Evolutionary conservation across 2,888 invertebrate genomes (phyloP).

Genomic region (Fabriciana adippe): DNA sequence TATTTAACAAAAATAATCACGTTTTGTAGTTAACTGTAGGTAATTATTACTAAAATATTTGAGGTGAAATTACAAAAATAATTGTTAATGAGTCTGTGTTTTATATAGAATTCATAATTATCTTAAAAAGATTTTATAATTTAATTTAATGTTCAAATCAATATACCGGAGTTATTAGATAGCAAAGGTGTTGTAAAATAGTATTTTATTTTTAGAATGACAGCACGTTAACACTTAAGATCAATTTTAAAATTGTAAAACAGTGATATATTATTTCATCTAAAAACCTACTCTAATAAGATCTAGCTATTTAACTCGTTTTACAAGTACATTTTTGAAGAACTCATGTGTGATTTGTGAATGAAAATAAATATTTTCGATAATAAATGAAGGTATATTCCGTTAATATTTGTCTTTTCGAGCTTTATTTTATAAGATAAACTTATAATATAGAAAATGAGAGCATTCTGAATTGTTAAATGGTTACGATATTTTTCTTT

Average conservation of each 20-base stretch:
- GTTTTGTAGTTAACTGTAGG: background rate
- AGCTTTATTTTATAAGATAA: too few species aligned
- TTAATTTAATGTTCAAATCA: background rate
- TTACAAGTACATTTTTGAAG: constrained; percentile 15
- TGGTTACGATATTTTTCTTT: too few species aligned
- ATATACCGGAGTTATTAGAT: background rate
- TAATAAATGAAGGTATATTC: background rate
- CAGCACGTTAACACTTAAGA: constrained; percentile 19
- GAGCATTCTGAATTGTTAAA: too few species aligned
- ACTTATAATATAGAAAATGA: too few species aligned
- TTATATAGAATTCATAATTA: too few species aligned
- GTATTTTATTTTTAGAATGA: constrained; percentile 2
- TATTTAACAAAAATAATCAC: background rate
- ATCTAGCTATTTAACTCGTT: constrained; percentile 25
- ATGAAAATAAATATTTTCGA: background rate
- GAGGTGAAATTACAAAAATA: constrained; percentile 7
- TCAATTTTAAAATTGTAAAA: constrained; percentile 24
- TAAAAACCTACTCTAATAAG: constrained; percentile 14
- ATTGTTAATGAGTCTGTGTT: too few species aligned
- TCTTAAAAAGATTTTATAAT: too few species aligned
- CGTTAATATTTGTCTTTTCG: too few species aligned
- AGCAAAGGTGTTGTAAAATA: background rate
- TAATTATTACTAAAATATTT: constrained; percentile 4
- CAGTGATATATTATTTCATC: constrained; percentile 18
- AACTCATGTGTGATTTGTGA: background rate